Base-by-base conservation (phyloP, 1,140 invertebrate species). In the Brachystomella parvula region DNA sequence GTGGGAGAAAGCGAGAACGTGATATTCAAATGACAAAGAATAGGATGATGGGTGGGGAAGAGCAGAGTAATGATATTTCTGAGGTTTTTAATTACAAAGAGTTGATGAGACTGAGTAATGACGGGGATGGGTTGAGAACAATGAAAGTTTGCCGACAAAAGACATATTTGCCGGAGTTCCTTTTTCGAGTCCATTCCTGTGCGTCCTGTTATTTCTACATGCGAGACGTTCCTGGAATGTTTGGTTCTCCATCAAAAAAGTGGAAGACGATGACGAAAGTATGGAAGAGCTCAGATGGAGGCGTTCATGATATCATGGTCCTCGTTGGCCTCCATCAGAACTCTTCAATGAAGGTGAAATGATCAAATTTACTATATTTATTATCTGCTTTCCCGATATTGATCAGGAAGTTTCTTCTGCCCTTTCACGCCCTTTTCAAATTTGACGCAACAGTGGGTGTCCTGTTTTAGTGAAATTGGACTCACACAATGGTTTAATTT, bases 161-260 rank as follows among this genome's bases (percentile, higher is more conserved):
- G 32, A 35, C 30, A 3, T 60, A 60, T 24, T 35, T 60, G 29
- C 58, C 58, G 12, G 9, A 60, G 24, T 32, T 12, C 19, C 24
- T 60, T 9, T 60, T 60, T 60, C 6, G 32, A n/a, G 29, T 60
- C 6, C 58, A 60, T 35, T 28, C 15, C 29, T 60, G 58, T 60
- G 58, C 58, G 6, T 6, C 33, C 30, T 60, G 58, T 60, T 60
- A 60, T 29, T 26, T 15, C 33, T 60, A 60, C 58, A 26, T 31
- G 58, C 26, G 58, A 35, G 26, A 60, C 30, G 32, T 35, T 9
- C 30, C 33, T 12, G 32, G 58, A 30, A 60, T 60, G 58, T 60
- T 60, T 32, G 58, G 58, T 28, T 12, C 30, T 3, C 58, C 58
- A n/a, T 60, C 58, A 6, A 30, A 29, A 31, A 60, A 60, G 24